A percentile compares a stretch with the other conserved stretches of the same genome.
These are phyloP conservation scores for Embiotoca jacksoni DNA, from an alignment of 2,113 vertebrate species.

Conservation along the genomic window DNA sequence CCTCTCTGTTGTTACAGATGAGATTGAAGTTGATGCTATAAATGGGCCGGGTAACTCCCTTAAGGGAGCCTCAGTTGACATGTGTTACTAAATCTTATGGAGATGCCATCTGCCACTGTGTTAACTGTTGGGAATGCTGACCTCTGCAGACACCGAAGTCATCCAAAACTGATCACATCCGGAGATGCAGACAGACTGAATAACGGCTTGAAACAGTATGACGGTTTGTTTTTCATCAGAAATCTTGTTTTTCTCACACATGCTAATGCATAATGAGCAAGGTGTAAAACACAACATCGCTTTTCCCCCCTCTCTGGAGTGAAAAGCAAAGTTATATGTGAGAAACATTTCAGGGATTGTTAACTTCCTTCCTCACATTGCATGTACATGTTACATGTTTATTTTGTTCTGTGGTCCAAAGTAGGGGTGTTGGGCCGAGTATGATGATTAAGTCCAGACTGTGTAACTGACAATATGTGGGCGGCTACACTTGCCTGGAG, in stretches of 20 bases:
- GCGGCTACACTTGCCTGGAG: conserved; percentile 90
- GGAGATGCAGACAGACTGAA: conserved; percentile 26
- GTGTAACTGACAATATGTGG: conserved; percentile 89
- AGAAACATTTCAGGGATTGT: conserved; percentile 16
- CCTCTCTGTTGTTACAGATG: conserved; percentile 71
- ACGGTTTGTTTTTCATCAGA: neutral
- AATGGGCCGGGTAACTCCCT: conserved; percentile 80
- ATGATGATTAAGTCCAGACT: conserved; percentile 89
- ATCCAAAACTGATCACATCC: conserved; percentile 75
- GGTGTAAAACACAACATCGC: accelerated
- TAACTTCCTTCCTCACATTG: conserved; percentile 34
- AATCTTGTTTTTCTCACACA: conserved; percentile 14
- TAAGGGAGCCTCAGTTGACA: conserved; percentile 82
- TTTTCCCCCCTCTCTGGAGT: conserved; percentile 2
- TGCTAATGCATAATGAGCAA: neutral
- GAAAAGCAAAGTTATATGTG: conserved; percentile 5
- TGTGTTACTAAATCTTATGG: conserved; percentile 85
- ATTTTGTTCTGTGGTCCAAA: conserved; percentile 48
- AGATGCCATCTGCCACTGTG: conserved; percentile 84
- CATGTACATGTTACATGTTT: conserved; percentile 35
- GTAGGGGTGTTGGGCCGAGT: conserved; percentile 33
- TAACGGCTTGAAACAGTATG: conserved; percentile 9
- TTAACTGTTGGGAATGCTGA: conserved; percentile 79
- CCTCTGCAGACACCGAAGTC: conserved; percentile 81
- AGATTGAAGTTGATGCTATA: conserved; percentile 83